Conservation (phyloP, 2,888 invertebrate genomes). For the Crepidodera aurea region DNA sequence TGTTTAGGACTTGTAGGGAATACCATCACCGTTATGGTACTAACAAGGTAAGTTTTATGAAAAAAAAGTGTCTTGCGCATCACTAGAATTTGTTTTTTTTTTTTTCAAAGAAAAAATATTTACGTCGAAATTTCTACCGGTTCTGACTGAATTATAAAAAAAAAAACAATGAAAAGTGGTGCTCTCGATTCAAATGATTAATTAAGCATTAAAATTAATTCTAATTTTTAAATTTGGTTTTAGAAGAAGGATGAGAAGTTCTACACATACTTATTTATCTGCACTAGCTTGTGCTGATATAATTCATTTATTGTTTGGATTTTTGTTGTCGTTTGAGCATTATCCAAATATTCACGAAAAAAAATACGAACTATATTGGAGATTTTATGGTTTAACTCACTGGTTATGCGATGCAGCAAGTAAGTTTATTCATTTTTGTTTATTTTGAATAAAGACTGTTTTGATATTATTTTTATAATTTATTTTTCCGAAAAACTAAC, state of each 20-base stretch:
- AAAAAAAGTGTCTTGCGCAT: no score
- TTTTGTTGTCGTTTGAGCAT: conserved; percentile 70
- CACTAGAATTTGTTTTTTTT: background rate
- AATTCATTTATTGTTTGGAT: conserved; percentile 71
- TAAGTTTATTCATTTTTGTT: no score
- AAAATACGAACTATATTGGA: conserved; percentile 67
- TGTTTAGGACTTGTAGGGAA: conserved; percentile 76
- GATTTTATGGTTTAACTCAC: conserved; percentile 66
- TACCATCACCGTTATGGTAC: conserved; percentile 65
- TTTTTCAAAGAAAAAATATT: no score
- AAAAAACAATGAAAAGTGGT: no score
- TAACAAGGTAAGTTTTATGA: conserved; percentile 62
- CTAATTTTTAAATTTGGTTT: no score
- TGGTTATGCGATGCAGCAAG: conserved; percentile 75
- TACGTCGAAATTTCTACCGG: no score
- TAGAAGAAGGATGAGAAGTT: conserved; percentile 74
- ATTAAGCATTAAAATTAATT: no score
- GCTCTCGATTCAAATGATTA: no score
- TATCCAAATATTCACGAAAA: conserved; percentile 66
- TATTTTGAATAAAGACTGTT: no score
- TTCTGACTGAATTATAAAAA: no score
- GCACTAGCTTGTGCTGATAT: conserved; percentile 77
- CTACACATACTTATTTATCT: conserved; percentile 78
- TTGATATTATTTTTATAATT: no score
- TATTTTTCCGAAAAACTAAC: no score